Conservation (phyloP, 2,113 vertebrate species). For the Lonchura striata region DNA sequence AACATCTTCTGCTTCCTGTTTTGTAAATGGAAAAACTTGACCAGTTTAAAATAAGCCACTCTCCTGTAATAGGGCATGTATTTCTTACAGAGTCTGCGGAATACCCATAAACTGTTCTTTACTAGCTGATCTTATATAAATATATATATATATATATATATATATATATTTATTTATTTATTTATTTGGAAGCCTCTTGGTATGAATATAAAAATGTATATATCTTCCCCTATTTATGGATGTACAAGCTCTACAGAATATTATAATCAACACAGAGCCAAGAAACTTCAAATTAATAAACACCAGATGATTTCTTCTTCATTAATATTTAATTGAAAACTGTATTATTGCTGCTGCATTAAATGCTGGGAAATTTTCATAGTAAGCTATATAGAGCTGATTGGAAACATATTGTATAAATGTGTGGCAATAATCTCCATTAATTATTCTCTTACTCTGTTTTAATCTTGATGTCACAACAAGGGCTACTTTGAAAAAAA, state of each 20-base stretch:
- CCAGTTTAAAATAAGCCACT: background rate
- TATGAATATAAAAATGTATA: background rate
- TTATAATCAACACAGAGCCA: background rate
- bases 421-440: background rate
- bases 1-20: background rate
- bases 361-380: background rate
- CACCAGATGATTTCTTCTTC: background rate
- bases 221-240: background rate
- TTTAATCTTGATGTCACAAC: background rate
- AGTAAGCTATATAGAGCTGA: background rate
- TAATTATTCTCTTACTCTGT: background rate
- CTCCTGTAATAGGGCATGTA: background rate
- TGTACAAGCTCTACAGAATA: background rate
- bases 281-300: slow-evolving; percentile 24
- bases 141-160: background rate
- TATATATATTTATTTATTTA: background rate
- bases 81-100: background rate
- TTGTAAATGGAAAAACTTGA: background rate
- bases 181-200: background rate
- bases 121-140: background rate
- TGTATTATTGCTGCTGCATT: background rate
- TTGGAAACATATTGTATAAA: background rate
- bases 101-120: background rate
- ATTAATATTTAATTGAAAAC: slow-evolving; percentile 6
- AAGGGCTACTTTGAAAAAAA: background rate